Evolutionary conservation across 2,888 invertebrate species (phyloP), one percentile per base, ranked within the genome.

Genomic region (Oegoconia quadripuncta): DNA sequence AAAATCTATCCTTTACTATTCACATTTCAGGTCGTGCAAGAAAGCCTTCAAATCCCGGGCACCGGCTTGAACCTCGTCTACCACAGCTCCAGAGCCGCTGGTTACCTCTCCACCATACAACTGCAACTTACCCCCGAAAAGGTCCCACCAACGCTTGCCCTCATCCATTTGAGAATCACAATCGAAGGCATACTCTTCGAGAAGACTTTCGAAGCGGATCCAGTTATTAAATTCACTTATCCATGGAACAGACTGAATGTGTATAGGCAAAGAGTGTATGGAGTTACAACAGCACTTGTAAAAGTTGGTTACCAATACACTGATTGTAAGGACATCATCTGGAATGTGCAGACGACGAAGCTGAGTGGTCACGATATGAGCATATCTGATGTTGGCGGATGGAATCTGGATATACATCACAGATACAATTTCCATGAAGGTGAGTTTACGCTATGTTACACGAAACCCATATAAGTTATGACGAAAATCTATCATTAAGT

Each of bases 341-440:
- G 99, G 99, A 96, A 97, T 64, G 95, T 95, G 15, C 96, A 97
- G 71, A 97, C 97, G 1, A 97, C 97, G 0, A 97, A 97, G 55
- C 82, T 99, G 30, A 96, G 96, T 59, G 99, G 98, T 0, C 97
- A 97, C 67, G 97, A 98, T 66, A 96, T 98, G 95, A 95, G 95
- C 43, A 97, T 98, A 33, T 97, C 97, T 0, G 97, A 97, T 78
- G 95, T 98, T 25, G 98, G 98, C 1, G 97, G 97, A 9, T 99
- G 98, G 98, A 98, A 98, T 76, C 88, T 99, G 54, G 97, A 99
- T 73, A 97, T 98, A 48, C 98, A 99, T 84, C 98, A 99, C 69
- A 91, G 98, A 55, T 98, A 98, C 75, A 99, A 99, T 76, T 97
- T 97, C 90, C 97, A 98, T 67, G 98, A 98, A 89, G 98, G 95